Evolutionary conservation across 2,888 invertebrate genomes (phyloP).

Genomic region (Sipha maydis): DNA sequence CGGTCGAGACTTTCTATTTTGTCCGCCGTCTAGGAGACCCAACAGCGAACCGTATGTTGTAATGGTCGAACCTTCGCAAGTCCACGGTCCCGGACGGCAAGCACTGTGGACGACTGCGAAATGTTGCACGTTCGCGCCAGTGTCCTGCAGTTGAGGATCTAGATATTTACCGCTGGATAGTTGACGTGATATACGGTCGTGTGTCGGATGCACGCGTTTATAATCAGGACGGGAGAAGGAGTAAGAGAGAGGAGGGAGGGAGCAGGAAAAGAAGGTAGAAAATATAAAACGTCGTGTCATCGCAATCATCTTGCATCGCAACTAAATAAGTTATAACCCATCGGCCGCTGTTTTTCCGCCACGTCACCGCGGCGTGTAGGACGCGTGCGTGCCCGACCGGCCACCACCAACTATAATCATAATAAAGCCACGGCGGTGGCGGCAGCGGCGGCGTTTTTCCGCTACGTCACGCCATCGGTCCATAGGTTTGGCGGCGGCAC

Average conservation of each 20-base stretch:
- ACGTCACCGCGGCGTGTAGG: conserved; percentile 49
- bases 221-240: not conserved
- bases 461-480: conserved; percentile 56
- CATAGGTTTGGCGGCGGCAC: not conserved
- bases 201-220: not conserved
- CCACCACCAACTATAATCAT: conserved; percentile 14
- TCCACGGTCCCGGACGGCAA: not conserved
- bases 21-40: no score
- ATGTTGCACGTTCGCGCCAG: not conserved
- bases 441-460: conserved; percentile 53
- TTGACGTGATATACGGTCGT: no score
- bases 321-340: conserved; percentile 34
- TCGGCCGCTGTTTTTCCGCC: conserved; percentile 50
- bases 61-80: no score
- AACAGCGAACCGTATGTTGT: no score
- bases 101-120: not conserved
- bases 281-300: conserved; percentile 35
- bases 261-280: not conserved
- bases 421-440: conserved; percentile 37
- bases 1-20: no score
- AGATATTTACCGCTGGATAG: not conserved
- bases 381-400: conserved; percentile 50
- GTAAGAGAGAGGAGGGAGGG: not conserved
- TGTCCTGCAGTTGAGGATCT: not conserved
- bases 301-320: conserved; percentile 9